A percentile compares a stretch with the other conserved stretches of the same genome.
These are phyloP conservation scores for Rostratula benghalensis DNA, from an alignment of 2,113 vertebrate species.

Conservation along the genomic window DNA sequence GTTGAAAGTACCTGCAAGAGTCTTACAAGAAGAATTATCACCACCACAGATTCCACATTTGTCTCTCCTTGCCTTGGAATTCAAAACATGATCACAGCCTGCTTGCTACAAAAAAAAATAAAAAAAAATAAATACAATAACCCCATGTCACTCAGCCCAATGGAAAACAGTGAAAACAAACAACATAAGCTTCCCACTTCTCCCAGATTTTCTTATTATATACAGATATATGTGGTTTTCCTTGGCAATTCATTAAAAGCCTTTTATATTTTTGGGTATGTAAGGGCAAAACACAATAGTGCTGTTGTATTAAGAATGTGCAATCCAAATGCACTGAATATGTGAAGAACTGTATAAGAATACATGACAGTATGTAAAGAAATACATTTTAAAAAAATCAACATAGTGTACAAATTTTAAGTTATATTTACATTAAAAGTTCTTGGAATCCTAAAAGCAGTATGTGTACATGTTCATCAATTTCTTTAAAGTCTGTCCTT, in stretches of 20 bases:
- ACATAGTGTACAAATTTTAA: background rate
- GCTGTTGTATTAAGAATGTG: background rate
- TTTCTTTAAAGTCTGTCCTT: background rate
- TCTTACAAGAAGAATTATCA: constrained; percentile 94
- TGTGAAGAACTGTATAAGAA: background rate
- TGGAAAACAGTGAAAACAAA: background rate
- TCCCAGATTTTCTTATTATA: background rate
- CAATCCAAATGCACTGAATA: background rate
- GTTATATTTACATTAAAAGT: background rate
- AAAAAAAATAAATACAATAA: background rate
- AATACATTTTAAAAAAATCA: background rate
- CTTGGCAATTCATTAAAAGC: background rate
- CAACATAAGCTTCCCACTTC: background rate
- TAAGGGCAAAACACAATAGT: background rate
- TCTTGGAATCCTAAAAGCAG: background rate
- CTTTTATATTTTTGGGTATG: background rate
- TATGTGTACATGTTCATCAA: background rate
- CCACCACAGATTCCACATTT: constrained; percentile 96
- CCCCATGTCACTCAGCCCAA: background rate
- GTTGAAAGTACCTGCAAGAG: constrained; percentile 89
- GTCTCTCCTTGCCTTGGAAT: constrained; percentile 92
- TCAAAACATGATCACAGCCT: constrained; percentile 93
- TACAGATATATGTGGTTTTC: background rate
- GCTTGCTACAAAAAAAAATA: constrained; percentile 84
- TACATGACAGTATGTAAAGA: background rate